Evolutionary conservation across 2,113 vertebrate genomes (phyloP), one percentile per base, ranked within the genome.

Genomic region (Ameiurus melas): DNA sequence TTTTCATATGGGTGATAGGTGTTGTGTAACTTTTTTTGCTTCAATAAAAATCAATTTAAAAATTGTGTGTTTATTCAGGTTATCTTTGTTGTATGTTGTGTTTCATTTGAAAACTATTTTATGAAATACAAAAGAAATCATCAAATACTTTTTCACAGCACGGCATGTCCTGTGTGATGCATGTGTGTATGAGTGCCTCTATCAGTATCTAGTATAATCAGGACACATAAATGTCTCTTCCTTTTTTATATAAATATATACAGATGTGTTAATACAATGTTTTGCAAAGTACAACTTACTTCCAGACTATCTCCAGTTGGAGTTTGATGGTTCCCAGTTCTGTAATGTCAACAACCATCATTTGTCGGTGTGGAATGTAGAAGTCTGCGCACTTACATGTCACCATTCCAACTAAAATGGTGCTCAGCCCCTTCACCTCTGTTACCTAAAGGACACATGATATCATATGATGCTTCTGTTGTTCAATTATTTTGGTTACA

Each of bases 281-380:
- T 58, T 43, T 82, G 77, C 27, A 64, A 9, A 10, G 27, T 87
- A 68, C 57, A 53, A 96, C 95, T 96, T 94, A 99, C 98, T 95
- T 98, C 98, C 98, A 99, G 87, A 95, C 93, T 57, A 99, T 97
- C 89, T 99, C 97, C 92, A 99, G 95, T 92, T 98, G 96, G 33
- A 99, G 95, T 88, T 99, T 99, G 94, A 99, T 97, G 90, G 98
- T 99, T 64, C 98, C 98, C 93, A 99, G 94, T 88, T 99, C 98
- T 0, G 98, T 99, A 90, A 99, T 95, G 92, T 99, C 98, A 93
- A 99, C 97, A 85, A 98, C 75, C 89, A 99, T 96, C 85, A 96
- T 94, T 93, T 97, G 97, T 0, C 97, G 97, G 89, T 94, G 94
- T 2, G 95, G 94, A n/a, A 92, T 96, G 77, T 98, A 99, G 94